Conservation (phyloP, 2,113 vertebrate species). For the Prionailurus bengalensis region DNA sequence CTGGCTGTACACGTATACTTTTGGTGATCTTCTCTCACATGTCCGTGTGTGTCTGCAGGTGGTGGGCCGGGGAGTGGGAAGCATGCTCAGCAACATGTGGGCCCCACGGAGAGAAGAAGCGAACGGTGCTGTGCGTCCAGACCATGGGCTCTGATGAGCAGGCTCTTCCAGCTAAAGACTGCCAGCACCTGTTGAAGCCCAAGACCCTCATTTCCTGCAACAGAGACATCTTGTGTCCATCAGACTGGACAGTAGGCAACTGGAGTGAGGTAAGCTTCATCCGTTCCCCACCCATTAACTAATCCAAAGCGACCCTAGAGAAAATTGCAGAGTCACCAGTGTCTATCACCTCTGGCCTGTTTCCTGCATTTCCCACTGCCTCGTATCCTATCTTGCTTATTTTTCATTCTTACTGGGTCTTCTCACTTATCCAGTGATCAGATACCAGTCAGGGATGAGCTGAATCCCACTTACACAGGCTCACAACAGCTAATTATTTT, state of each 20-base stretch:
- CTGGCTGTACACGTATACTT: not conserved
- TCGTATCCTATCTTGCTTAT: not conserved
- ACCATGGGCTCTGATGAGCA: constrained; percentile 94
- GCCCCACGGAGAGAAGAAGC: constrained; percentile 91
- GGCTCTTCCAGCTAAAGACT: constrained; percentile 91
- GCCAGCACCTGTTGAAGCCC: constrained; percentile 95
- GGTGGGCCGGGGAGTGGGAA: constrained; percentile 99
- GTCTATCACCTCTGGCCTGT: not conserved
- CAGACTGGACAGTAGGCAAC: constrained; percentile 94
- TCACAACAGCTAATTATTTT: not conserved
- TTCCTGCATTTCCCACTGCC: not conserved
- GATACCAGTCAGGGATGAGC: not conserved
- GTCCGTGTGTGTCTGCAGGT: constrained; percentile 86
- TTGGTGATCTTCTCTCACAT: not conserved
- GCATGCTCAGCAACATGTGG: constrained; percentile 94
- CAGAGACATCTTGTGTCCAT: constrained; percentile 94
- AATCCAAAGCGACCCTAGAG: not conserved
- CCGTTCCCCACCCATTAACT: no score
- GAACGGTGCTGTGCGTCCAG: constrained; percentile 96
- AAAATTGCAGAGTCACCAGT: not conserved
- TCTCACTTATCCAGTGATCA: not conserved
- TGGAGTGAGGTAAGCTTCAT: constrained; percentile 93
- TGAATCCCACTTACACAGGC: not conserved
- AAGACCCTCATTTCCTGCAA: constrained; percentile 94
- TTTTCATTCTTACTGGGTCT: not conserved